Percentiles rank a stretch among this genome's conserved stretches.
Conservation (phyloP, 2,797 vertebrate genomes). For the Megaceryle alcyon region DNA sequence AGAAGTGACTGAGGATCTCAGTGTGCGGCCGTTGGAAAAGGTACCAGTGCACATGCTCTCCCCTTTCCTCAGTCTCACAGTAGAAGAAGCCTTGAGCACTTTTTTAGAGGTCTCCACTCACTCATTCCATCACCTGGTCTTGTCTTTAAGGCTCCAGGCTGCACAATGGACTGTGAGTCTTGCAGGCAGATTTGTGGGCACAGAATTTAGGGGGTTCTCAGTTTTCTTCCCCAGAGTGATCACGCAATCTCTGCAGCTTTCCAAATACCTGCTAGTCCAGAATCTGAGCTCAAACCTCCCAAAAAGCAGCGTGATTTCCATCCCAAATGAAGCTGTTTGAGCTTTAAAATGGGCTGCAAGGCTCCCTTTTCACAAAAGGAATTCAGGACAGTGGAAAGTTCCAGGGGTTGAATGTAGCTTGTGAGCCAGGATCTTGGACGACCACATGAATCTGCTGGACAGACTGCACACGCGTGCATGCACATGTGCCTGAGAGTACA, state of each 20-base stretch:
- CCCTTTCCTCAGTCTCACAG: background rate
- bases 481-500: background rate
- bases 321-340: background rate
- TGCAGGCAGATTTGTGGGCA: background rate
- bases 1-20: background rate
- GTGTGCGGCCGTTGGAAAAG: background rate
- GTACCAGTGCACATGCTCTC: rapidly evolving
- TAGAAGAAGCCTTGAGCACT: background rate
- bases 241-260: background rate
- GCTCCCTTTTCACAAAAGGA: background rate
- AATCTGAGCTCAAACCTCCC: background rate
- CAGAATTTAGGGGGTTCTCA: rapidly evolving
- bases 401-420: background rate
- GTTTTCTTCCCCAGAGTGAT: background rate
- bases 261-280: background rate
- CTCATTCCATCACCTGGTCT: background rate
- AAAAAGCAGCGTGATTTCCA: background rate
- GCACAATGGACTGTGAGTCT: too few species aligned
- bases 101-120: background rate
- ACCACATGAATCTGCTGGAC: background rate
- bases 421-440: background rate
- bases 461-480: background rate
- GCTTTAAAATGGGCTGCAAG: background rate
- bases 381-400: background rate
- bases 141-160: background rate